A percentile compares a stretch with the other conserved stretches of the same genome.
These are phyloP conservation scores for Hyaena hyaena DNA, from an alignment of 2,113 vertebrate genomes.

Conservation along the genomic window DNA sequence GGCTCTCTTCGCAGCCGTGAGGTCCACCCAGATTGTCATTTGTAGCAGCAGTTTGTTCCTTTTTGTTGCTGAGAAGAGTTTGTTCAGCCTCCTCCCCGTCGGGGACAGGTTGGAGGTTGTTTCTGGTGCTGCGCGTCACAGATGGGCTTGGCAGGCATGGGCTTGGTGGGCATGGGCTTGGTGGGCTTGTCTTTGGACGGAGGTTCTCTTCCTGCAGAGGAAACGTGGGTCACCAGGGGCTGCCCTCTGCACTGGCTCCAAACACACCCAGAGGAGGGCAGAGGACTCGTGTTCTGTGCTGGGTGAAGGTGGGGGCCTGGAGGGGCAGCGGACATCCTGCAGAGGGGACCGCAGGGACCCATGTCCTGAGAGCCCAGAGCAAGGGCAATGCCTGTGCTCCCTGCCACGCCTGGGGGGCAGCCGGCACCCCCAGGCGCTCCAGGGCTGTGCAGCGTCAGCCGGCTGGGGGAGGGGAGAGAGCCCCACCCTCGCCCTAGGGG, in stretches of 20 bases:
- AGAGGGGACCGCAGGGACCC: too few species aligned
- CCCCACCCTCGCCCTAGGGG: too few species aligned
- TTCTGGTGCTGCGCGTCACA: not conserved
- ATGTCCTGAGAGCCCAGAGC: not conserved
- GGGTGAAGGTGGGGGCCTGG: not conserved
- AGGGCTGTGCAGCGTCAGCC: fast-evolving
- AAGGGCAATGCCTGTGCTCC: too few species aligned
- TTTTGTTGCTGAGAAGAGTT: not conserved
- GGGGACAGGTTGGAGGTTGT: not conserved
- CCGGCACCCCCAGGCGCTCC: not conserved
- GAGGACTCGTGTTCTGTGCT: not conserved
- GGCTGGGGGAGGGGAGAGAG: not conserved
- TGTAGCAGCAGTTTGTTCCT: not conserved
- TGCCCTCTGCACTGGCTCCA: not conserved
- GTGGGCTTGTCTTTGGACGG: not conserved
- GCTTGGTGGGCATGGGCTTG: not conserved
- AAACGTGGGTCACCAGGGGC: not conserved
- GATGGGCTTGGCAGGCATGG: not conserved
- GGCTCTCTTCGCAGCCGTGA: not conserved
- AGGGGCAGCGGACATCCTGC: not conserved
- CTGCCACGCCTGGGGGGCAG: not conserved
- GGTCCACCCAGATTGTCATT: fast-evolving
- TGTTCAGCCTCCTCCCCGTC: too few species aligned
- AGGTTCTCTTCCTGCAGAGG: not conserved
- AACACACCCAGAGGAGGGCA: not conserved